These are phyloP conservation scores for Fulica atra DNA, from an alignment of 2,113 vertebrate genomes.

Conservation along the genomic window DNA sequence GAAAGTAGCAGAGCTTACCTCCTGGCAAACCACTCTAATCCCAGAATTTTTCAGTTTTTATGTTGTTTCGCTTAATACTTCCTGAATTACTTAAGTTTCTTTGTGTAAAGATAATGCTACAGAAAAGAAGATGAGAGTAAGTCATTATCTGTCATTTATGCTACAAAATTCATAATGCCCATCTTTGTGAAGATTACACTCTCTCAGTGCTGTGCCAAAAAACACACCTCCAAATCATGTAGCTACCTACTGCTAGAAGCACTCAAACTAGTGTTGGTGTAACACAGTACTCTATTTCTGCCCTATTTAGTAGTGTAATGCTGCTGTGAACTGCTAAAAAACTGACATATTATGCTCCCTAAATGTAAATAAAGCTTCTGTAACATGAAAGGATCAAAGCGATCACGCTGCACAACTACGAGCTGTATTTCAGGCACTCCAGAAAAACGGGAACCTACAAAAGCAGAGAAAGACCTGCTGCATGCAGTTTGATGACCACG, in stretches of 20 bases:
- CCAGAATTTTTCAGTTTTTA: background rate
- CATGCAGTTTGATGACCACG: background rate
- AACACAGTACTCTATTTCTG: background rate
- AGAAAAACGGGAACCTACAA: background rate
- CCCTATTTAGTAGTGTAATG: background rate
- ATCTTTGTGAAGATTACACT: background rate
- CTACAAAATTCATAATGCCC: background rate
- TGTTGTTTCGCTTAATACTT: constrained; percentile 6
- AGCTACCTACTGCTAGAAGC: background rate
- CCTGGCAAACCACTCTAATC: background rate
- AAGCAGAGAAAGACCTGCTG: background rate
- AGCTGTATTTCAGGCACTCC: background rate
- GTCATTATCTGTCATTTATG: background rate
- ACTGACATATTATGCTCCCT: background rate
- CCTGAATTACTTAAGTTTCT: background rate
- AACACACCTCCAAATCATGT: background rate
- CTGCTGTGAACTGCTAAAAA: background rate
- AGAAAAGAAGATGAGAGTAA: background rate
- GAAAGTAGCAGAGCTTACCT: background rate
- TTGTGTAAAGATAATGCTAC: background rate
- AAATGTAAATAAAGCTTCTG: background rate
- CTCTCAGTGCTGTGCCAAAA: background rate
- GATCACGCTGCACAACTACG: background rate
- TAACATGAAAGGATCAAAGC: background rate
- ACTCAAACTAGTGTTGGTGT: background rate